These are phyloP conservation scores for Thunnus thynnus DNA, from an alignment of 2,113 vertebrate species.

Conservation along the genomic window DNA sequence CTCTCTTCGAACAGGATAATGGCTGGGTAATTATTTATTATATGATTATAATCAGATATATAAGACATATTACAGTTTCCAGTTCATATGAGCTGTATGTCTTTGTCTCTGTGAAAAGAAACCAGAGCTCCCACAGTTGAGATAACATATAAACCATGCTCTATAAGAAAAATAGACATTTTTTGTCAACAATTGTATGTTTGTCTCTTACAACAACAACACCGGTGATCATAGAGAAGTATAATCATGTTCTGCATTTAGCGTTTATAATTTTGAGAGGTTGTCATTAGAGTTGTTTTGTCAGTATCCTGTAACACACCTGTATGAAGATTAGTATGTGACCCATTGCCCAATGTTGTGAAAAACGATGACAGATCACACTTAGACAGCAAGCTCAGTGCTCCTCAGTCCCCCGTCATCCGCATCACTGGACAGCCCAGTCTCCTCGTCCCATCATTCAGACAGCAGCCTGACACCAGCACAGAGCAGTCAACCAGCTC, in stretches of 20 bases:
- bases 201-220: not conserved
- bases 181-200: no score
- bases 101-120: no score
- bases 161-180: no score
- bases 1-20: no score
- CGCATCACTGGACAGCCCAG: conserved; percentile 46
- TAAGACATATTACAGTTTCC: no score
- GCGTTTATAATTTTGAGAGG: not conserved
- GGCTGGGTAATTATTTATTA: no score
- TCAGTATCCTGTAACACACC: conserved; percentile 21
- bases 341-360: conserved; percentile 3
- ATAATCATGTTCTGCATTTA: not conserved
- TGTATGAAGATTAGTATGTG: conserved; percentile 28
- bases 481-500: conserved; percentile 48
- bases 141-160: not conserved
- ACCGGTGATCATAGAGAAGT: not conserved
- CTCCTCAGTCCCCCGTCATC: conserved; percentile 49
- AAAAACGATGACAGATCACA: conserved; percentile 49
- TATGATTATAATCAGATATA: no score
- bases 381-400: conserved; percentile 30
- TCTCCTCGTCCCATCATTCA: conserved; percentile 45
- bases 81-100: no score
- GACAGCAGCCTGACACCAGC: conserved; percentile 27
- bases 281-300: not conserved
- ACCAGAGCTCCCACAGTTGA: not conserved